A percentile compares a stretch with the other conserved stretches of the same genome.
phyloP scores from a whole-genome alignment of 2,113 vertebrate species.

The Isichthys henryi region DNA sequence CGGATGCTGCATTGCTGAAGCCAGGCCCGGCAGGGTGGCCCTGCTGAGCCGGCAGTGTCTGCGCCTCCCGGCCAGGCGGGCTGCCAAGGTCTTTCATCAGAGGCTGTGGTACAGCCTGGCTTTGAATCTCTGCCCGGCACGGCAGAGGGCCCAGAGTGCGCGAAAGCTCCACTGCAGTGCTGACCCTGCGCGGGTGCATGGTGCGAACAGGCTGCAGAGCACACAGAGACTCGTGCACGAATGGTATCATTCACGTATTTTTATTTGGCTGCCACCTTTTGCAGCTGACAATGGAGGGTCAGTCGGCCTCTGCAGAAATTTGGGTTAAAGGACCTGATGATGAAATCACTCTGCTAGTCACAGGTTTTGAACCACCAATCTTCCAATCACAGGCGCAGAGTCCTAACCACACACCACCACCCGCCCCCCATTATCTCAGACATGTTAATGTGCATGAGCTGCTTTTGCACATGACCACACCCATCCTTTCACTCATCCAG shows the following conservation, averaged over 20 bases:
- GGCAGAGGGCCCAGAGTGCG: background rate
- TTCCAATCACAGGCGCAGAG: background rate
- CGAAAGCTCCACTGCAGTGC: background rate
- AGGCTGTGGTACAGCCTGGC: background rate
- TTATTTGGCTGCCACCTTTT: background rate
- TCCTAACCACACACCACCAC: background rate
- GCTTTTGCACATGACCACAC: background rate
- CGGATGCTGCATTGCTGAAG: background rate
- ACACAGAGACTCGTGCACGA: background rate
- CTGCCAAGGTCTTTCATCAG: background rate
- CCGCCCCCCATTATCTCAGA: background rate
- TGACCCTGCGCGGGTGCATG: background rate
- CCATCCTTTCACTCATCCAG: background rate
- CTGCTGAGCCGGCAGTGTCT: background rate
- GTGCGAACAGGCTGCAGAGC: background rate
- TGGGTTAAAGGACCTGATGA: background rate
- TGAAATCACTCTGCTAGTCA: background rate
- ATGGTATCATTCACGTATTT: background rate
- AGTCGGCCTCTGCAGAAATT: background rate
- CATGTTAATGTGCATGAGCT: background rate
- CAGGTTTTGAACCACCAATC: background rate
- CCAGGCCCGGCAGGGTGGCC: background rate
- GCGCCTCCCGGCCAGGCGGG: background rate
- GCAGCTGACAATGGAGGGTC: background rate
- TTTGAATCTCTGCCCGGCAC: constrained; percentile 2